These are phyloP conservation scores for Lymantria monacha DNA, from an alignment of 2,888 invertebrate species.

Conservation along the genomic window DNA sequence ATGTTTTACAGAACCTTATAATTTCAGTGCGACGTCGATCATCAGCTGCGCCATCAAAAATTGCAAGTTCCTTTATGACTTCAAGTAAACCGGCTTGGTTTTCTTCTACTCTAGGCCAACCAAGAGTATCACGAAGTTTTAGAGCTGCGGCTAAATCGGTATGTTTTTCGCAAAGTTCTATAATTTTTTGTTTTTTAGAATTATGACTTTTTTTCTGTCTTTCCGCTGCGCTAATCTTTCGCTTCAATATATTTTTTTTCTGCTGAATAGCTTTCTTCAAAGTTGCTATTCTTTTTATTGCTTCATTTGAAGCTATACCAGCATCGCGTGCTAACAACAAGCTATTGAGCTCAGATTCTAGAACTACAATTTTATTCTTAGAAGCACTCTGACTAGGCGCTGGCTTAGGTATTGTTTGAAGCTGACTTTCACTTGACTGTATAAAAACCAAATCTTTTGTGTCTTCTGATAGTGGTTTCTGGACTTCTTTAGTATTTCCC, in stretches of 20 bases:
- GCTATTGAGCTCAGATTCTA: constrained; percentile 13
- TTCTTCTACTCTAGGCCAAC: constrained; percentile 11
- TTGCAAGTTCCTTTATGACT: too few species aligned
- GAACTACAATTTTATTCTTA: constrained; percentile 11
- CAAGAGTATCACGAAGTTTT: constrained; percentile 4
- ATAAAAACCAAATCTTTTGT: neutral
- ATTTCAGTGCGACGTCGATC: constrained; percentile 17
- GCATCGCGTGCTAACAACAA: constrained; percentile 13
- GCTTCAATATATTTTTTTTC: too few species aligned
- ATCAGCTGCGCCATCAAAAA: constrained; percentile 19
- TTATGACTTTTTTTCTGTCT: neutral
- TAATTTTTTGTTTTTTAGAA: constrained; percentile 1
- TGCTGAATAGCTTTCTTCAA: too few species aligned
- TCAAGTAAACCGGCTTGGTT: constrained; percentile 2
- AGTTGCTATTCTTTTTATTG: constrained; percentile 12
- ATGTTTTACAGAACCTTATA: constrained; percentile 18
- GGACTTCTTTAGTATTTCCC: constrained; percentile 3
- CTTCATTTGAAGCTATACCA: constrained; percentile 13
- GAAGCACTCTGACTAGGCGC: constrained; percentile 11
- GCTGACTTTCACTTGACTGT: neutral
- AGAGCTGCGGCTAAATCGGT: neutral
- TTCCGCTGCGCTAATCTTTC: too few species aligned
- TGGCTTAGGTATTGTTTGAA: constrained; percentile 7
- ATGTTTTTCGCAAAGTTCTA: constrained; percentile 4
- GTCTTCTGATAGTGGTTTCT: neutral